Evolutionary conservation across 2,888 invertebrate species (phyloP), one percentile per base, ranked within the genome.

Genomic region (Strigamia crassipes): DNA sequence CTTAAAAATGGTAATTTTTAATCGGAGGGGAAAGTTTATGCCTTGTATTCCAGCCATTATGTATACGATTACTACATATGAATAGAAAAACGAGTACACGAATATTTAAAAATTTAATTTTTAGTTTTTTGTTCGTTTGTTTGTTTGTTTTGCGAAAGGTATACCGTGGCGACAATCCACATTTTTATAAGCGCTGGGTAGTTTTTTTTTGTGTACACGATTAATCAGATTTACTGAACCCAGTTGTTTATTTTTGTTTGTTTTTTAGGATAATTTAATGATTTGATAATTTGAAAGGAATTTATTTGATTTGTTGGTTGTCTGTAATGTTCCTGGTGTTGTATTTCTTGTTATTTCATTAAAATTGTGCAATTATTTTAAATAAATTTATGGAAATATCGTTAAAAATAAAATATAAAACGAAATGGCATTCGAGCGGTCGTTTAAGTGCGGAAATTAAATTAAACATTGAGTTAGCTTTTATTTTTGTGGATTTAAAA

Each of bases 41-140:
- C 73, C 73, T 73, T 73, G 73, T 73, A 73, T 73, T 73, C 73
- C 73, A 73, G 73, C 73, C 73, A 73, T 73, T 73, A 73, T 73
- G 73, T 73, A 73, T 73, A 73, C 73, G 73, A 73, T 73, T 73
- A 31, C 73, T 73, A 73, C 73, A 31, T 31, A 73, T 73, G 73
- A 73, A 27, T 73, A 73, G 73, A 31, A 31, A 31, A 73, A 27
- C 4, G 18, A 56, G 6, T 9, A 46, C 13, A 46, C 15, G n/a
- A n/a, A 46, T 46, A 13, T 46, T 46, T 46, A 46, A n/a, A n/a
- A n/a, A n/a, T n/a, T n/a, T n/a, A n/a, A n/a, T n/a, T n/a, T 5
- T 46, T 46, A 9, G 5, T 1, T 4, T 56, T 56, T 18, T 9
- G 15, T 0, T 18, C 21, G 21, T 56, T 56, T 31, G 23, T 73